phyloP scores from a whole-genome alignment of 2,888 invertebrate species.

The Macrophya annulata region DNA sequence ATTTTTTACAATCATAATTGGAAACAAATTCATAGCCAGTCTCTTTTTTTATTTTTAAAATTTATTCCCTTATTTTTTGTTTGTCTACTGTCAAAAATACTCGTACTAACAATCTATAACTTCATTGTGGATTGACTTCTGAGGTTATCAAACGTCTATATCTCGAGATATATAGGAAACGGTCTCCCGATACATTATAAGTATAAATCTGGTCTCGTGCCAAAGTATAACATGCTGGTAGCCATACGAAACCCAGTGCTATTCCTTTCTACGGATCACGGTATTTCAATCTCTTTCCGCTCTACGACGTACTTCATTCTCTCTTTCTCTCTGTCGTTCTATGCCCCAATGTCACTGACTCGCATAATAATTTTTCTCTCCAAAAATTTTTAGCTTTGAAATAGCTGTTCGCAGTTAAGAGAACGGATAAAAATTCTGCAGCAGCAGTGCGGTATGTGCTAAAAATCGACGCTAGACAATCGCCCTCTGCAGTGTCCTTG shows the following conservation, averaged over 20 bases:
- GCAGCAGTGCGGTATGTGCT: not conserved
- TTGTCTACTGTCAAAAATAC: not conserved
- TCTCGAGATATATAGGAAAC: not conserved
- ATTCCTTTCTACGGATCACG: not conserved
- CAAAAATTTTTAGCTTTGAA: not conserved
- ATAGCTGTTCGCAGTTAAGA: not conserved
- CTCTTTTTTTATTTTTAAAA: not conserved
- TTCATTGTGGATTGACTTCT: not conserved
- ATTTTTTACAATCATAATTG: not conserved
- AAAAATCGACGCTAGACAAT: not conserved
- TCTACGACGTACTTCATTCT: slow-evolving; percentile 1
- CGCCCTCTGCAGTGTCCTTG: not conserved
- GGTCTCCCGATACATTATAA: not conserved
- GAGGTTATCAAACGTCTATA: not conserved
- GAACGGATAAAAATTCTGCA: slow-evolving; percentile 7
- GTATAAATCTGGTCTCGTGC: slow-evolving; percentile 35
- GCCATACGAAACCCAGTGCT: not conserved
- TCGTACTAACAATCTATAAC: not conserved
- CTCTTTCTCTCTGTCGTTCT: not conserved
- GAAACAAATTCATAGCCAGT: not conserved
- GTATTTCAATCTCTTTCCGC: not conserved
- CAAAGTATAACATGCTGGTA: not conserved
- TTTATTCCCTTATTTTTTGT: too few species aligned
- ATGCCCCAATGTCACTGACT: slow-evolving; percentile 12
- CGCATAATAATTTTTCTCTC: slow-evolving; percentile 17